Evolutionary conservation across 2,113 vertebrate species (phyloP), one percentile per base, ranked within the genome.

Genomic region (Martes martes): DNA sequence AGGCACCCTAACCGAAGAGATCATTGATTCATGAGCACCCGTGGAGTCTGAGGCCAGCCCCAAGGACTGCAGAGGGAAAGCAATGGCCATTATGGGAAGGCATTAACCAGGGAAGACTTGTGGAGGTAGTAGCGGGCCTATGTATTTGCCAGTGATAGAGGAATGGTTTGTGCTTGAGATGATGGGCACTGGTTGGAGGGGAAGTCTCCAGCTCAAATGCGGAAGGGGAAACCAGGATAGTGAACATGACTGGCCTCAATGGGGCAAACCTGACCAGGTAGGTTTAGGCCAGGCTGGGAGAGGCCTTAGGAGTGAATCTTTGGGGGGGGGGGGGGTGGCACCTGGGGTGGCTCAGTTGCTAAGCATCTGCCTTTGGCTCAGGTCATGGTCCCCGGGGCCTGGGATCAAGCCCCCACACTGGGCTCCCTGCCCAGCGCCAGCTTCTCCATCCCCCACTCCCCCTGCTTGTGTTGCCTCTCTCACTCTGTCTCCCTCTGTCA

Each of bases 1-100:
- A 14, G 57, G 23, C 2, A 3, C 74, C 24, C 18, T 4, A 15
- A n/a, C 76, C 0, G 0, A 50, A 59, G 31, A 9, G 45, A 1
- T 24, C 59, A n/a, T 4, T 81, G 57, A 19, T 10, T 57, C 26
- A 15, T 0, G 28, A 36, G 33, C 11, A 6, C 26, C 67, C 15
- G 19, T 7, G 8, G 33, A 9, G 1, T 1, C 0, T 11, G 16
- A 50, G 55, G 36, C 39, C 42, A 23, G n/a, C 4, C 45, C 31
- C 5, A 10, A 16, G 50, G 26, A 73, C 4, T 6, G 10, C 18
- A 55, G 28, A 19, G 24, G 7, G 28, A 31, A 55, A 28, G 47
- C 5, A 19, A 47, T 13, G 0, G 8, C 39, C 8, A 3, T 61
- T 26, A 61, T 18, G 1, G 47, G 39, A 42, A 71, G 47, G 80